phyloP scores from a whole-genome alignment of 2,797 vertebrate species.

The Vultur gryphus region DNA sequence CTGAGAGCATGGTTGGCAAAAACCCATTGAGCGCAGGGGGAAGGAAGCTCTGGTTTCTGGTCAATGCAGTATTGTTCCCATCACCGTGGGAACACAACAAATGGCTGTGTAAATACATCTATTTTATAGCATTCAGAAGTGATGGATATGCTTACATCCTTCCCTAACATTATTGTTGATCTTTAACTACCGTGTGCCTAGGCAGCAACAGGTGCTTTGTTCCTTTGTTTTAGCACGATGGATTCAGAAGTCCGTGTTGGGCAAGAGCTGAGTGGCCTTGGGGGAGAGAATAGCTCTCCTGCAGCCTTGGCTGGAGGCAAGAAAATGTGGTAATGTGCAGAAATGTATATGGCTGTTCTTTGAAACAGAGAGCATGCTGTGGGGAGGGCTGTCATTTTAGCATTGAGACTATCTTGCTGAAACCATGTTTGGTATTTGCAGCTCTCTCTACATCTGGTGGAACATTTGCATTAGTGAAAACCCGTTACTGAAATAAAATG shows the following conservation, averaged over 20 bases:
- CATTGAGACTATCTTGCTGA: not conserved
- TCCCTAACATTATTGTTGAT: not conserved
- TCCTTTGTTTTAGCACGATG: conserved; percentile 4
- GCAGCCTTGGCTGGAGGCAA: not conserved
- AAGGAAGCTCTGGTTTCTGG: conserved; percentile 41
- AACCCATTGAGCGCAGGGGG: not conserved
- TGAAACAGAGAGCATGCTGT: not conserved
- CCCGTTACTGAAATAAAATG: not conserved
- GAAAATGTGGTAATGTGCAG: not conserved
- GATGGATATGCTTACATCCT: conserved; percentile 47
- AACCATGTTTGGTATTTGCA: not conserved
- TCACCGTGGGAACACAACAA: conserved; percentile 39
- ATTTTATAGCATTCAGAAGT: conserved; percentile 12
- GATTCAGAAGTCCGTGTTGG: not conserved
- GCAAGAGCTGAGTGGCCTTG: not conserved
- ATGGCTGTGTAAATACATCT: not conserved
- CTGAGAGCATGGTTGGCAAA: not conserved
- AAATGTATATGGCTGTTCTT: not conserved
- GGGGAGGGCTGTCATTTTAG: not conserved
- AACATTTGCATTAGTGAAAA: not conserved
- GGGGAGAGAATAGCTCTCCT: not conserved
- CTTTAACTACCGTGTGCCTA: not conserved
- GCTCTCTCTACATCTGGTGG: not conserved
- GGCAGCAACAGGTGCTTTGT: conserved; percentile 27
- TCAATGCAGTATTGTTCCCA: conserved; percentile 38